These are phyloP conservation scores for Gila orcuttii DNA, from an alignment of 2,113 vertebrate species.

Conservation along the genomic window DNA sequence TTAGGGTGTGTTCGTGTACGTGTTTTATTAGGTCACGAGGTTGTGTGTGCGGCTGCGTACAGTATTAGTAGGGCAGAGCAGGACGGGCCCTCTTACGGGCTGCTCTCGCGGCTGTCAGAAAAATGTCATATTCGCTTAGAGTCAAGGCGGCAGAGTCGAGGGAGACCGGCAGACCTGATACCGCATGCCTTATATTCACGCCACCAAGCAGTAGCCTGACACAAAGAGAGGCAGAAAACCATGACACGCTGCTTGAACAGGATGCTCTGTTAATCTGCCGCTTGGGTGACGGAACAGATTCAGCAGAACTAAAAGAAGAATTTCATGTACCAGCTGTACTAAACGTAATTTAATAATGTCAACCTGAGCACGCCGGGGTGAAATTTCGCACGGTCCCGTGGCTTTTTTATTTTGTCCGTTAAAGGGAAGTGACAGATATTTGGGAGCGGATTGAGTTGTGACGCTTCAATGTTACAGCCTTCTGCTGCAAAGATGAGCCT, in stretches of 20 bases:
- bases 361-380: not conserved
- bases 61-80: slow-evolving; percentile 42
- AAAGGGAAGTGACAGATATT: not conserved
- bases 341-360: slow-evolving; percentile 32
- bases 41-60: slow-evolving; percentile 16
- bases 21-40: slow-evolving; percentile 3
- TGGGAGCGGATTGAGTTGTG: not conserved
- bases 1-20: not conserved
- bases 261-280: slow-evolving; percentile 48
- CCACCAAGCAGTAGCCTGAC: slow-evolving; percentile 36
- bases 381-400: not conserved
- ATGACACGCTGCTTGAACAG: slow-evolving; percentile 43
- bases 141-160: slow-evolving; percentile 71
- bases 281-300: slow-evolving; percentile 36
- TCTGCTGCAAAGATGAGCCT: slow-evolving; percentile 11
- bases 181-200: slow-evolving; percentile 39
- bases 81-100: slow-evolving; percentile 26
- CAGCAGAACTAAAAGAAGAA: slow-evolving; percentile 17
- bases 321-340: slow-evolving; percentile 9
- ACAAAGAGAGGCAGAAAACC: slow-evolving; percentile 17
- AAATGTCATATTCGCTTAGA: slow-evolving; percentile 76
- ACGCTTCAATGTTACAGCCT: slow-evolving; percentile 21
- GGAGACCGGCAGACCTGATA: slow-evolving; percentile 67
- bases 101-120: slow-evolving; percentile 72
- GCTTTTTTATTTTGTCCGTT: not conserved